phyloP scores from a whole-genome alignment of 2,888 invertebrate genomes.

The Acronicta leporina region DNA sequence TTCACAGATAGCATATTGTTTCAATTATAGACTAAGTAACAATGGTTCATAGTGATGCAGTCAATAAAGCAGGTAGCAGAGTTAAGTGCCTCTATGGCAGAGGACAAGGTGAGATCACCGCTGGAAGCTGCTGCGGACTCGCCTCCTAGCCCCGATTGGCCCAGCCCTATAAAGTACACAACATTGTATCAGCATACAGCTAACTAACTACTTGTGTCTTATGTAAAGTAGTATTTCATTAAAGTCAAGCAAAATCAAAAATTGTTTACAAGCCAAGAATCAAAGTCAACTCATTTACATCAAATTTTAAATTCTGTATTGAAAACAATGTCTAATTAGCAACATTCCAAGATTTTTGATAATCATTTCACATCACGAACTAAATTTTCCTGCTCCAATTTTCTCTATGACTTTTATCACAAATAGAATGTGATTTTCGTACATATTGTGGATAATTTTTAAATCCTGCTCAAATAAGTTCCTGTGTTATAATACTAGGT shows the following conservation, averaged over 20 bases:
- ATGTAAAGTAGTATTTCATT: slow-evolving; percentile 28
- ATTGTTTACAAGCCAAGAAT: slow-evolving; percentile 7
- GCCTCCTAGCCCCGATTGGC: slow-evolving; percentile 91
- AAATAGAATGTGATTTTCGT: not conserved
- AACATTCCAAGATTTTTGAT: slow-evolving; percentile 25
- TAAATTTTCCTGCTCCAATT: slow-evolving; percentile 20
- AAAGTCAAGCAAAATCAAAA: slow-evolving; percentile 25
- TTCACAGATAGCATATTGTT: slow-evolving; percentile 93
- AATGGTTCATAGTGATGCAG: slow-evolving; percentile 90
- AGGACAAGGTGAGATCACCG: slow-evolving; percentile 88
- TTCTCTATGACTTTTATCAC: not conserved
- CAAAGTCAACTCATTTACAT: slow-evolving; percentile 15
- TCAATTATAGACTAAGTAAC: slow-evolving; percentile 90
- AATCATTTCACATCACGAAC: slow-evolving; percentile 41
- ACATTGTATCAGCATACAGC: slow-evolving; percentile 48
- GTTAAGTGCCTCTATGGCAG: slow-evolving; percentile 86
- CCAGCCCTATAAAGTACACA: slow-evolving; percentile 88
- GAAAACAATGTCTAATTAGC: slow-evolving; percentile 28
- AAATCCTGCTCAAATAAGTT: slow-evolving; percentile 33
- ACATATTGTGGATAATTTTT: no score
- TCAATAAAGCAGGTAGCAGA: slow-evolving; percentile 91
- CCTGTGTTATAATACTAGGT: slow-evolving; percentile 50
- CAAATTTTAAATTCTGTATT: slow-evolving; percentile 6
- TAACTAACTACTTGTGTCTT: slow-evolving; percentile 46
- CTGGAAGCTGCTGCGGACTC: slow-evolving; percentile 88